A percentile compares a stretch with the other conserved stretches of the same genome.
phyloP scores from a whole-genome alignment of 2,888 invertebrate genomes.

The Cataglyphis rosenhaueri region DNA sequence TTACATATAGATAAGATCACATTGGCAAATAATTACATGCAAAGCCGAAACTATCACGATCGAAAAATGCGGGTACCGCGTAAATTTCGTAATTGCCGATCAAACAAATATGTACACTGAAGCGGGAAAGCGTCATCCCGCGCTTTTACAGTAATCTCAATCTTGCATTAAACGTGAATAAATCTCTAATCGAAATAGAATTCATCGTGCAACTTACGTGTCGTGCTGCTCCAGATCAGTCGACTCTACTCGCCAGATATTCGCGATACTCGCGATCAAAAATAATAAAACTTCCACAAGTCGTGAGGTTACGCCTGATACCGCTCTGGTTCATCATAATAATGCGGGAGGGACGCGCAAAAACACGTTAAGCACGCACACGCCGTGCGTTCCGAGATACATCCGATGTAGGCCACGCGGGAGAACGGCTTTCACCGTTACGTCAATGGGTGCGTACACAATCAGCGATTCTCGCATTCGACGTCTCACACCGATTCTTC shows the following conservation, averaged over 20 bases:
- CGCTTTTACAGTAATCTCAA: neutral
- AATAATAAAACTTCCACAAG: constrained; percentile 71
- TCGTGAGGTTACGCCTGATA: constrained; percentile 78
- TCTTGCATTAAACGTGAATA: constrained; percentile 56
- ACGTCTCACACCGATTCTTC: neutral
- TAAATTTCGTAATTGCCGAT: constrained; percentile 26
- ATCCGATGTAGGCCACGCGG: constrained; percentile 73
- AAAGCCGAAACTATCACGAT: neutral
- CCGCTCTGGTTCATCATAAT: constrained; percentile 75
- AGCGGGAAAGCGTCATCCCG: constrained; percentile 9
- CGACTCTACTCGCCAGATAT: constrained; percentile 17
- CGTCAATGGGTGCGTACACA: neutral
- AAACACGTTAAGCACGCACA: constrained; percentile 43
- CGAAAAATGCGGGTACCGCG: constrained; percentile 23
- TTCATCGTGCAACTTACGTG: constrained; percentile 56
- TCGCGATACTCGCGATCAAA: constrained; percentile 59
- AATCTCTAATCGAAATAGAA: constrained; percentile 17
- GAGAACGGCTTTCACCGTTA: constrained; percentile 6
- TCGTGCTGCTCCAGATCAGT: constrained; percentile 32
- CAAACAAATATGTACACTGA: constrained; percentile 11
- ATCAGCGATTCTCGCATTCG: neutral
- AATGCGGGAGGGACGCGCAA: constrained; percentile 65
- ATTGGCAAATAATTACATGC: too few relatives aligned
- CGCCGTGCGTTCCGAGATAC: constrained; percentile 70
- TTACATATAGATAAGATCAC: neutral